Base-by-base conservation (phyloP, 2,888 invertebrate genomes). In the Nephrocerus scutellatus region DNA sequence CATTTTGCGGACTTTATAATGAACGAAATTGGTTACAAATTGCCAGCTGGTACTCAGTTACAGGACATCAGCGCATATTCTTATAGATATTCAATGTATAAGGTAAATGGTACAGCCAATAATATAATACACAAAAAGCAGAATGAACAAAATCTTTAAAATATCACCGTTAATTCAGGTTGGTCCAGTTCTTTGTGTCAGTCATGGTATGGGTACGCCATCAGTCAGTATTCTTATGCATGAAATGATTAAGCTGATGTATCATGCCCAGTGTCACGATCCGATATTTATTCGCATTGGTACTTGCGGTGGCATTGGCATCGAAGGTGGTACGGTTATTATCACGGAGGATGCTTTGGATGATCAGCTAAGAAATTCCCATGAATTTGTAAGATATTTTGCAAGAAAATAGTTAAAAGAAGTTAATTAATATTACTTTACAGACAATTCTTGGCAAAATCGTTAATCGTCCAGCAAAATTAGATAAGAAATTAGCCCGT, bases 131-230 rank as follows among this genome's bases (percentile, higher is more conserved):
- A 16, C 18, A 28, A 15, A 9, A 16, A 12, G 10, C 3, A 24
- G 3, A 22, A 21, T 5, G 13, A 7, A 8, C 8, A 5, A 8
- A 20, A 15, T 9, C 2, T 33, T 26, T 18, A 22, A 9, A 16
- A 7, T 32, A 12, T n/a, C n/a, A n/a, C n/a, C n/a, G n/a, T n/a
- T n/a, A n/a, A n/a, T n/a, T 28, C 32, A 56, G 56, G 68, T 69
- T 33, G 69, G 69, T 5, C 69, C 69, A 32, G 66, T 69, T 35
- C 54, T 69, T 37, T 61, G 64, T 34, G 62, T 69, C 20, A 68
- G 68, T 48, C 98, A 98, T 62, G 98, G 97, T 41, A 98, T 98
- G 89, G 98, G 97, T 5, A 85, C 90, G 37, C 93, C 97, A 5
- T 97, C 97, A 0, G 81, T 96, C 38, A 89, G 91, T 35, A 95